Percentiles rank a stretch among this genome's conserved stretches.
These are phyloP conservation scores for Lasiurus cinereus DNA, from an alignment of 2,113 vertebrate species.

Conservation along the genomic window DNA sequence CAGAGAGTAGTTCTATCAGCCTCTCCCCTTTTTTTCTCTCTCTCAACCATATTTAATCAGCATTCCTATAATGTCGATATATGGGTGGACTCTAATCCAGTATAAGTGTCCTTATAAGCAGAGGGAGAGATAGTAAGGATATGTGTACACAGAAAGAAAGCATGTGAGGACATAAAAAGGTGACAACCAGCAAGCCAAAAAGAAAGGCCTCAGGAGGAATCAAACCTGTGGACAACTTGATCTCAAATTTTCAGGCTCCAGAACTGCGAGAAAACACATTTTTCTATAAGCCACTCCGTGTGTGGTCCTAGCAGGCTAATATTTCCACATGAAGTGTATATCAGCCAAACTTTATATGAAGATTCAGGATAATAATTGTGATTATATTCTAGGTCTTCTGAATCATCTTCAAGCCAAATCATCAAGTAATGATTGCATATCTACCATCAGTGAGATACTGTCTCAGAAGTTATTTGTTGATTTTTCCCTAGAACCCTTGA, in stretches of 20 bases:
- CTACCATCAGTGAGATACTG: not conserved
- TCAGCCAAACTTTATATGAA: not conserved
- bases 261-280: constrained; percentile 16
- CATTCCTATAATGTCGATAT: not conserved
- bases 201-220: not conserved
- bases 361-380: not conserved
- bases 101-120: not conserved
- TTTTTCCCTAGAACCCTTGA: not conserved
- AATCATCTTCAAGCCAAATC: not conserved
- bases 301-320: not conserved
- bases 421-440: not conserved
- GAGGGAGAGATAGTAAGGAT: not conserved
- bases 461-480: constrained; percentile 8
- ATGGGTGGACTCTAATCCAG: not conserved
- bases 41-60: not conserved
- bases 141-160: not conserved
- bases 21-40: not conserved
- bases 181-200: not conserved
- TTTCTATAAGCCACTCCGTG: not conserved
- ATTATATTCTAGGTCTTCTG: not conserved
- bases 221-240: not conserved
- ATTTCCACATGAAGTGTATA: not conserved
- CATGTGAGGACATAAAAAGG: not conserved
- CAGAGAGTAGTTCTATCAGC: not conserved
- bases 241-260: not conserved